These are phyloP conservation scores for Homarus gammarus DNA, from an alignment of 2,888 invertebrate genomes.

Conservation along the genomic window DNA sequence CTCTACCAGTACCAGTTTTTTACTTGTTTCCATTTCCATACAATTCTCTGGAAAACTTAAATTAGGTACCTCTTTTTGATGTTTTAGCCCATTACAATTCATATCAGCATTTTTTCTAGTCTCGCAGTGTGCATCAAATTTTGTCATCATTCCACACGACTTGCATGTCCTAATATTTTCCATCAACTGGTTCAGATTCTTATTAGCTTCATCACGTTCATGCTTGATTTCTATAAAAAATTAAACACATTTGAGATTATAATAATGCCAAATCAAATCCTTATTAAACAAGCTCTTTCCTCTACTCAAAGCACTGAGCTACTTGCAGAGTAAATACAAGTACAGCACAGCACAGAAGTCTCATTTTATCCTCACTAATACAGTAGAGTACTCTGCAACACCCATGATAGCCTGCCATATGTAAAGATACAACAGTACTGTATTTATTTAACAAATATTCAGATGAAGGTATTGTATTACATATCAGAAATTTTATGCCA, in stretches of 20 bases:
- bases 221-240: conserved; percentile 39
- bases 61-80: neutral
- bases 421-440: too few species aligned
- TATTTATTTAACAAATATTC: too few species aligned
- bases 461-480: too few species aligned
- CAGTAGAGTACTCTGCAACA: too few species aligned
- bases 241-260: neutral
- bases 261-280: too few species aligned
- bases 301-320: too few species aligned
- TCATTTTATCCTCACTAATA: too few species aligned
- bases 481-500: too few species aligned
- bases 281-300: too few species aligned
- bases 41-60: neutral
- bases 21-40: neutral
- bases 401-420: too few species aligned
- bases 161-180: neutral
- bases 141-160: neutral
- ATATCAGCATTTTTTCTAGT: neutral
- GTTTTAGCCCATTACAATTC: neutral
- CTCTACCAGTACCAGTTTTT: neutral
- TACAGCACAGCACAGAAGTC: too few species aligned
- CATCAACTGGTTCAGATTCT: neutral
- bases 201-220: conserved; percentile 40
- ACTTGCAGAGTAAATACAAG: too few species aligned
- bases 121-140: neutral